These are phyloP conservation scores for Mesocentrotus franciscanus DNA, from an alignment of 53 echinoderm and acorn worm species.

Conservation along the genomic window DNA sequence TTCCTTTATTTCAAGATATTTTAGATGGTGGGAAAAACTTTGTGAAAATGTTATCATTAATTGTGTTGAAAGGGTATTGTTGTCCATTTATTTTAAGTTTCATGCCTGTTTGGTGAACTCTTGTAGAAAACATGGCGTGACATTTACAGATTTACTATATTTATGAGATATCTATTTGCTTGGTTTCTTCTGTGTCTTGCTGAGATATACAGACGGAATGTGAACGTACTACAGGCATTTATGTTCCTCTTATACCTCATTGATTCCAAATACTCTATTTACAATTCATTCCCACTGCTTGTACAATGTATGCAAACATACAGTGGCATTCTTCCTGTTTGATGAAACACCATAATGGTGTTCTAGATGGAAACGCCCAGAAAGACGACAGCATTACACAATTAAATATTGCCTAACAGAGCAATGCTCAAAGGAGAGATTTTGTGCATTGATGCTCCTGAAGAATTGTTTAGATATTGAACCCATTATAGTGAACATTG, in stretches of 20 bases:
- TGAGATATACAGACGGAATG: too few relatives aligned
- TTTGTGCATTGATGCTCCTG: neutral
- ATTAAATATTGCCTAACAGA: neutral
- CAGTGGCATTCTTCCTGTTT: neutral
- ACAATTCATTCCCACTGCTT: neutral
- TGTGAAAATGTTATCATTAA: too few relatives aligned
- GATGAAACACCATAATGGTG: neutral
- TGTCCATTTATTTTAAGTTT: too few relatives aligned
- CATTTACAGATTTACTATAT: too few relatives aligned
- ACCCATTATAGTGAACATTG: neutral
- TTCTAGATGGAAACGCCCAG: slow-evolving; percentile 7
- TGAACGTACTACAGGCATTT: too few relatives aligned
- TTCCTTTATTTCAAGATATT: too few relatives aligned
- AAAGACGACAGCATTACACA: neutral
- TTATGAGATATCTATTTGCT: too few relatives aligned
- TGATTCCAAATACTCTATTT: neutral
- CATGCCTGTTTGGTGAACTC: too few relatives aligned
- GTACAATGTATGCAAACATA: neutral
- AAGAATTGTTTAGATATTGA: neutral
- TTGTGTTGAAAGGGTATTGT: too few relatives aligned
- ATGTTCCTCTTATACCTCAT: neutral
- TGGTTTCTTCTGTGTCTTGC: too few relatives aligned
- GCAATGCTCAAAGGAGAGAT: neutral
- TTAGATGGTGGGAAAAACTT: too few relatives aligned
- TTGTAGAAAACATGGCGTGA: too few relatives aligned